phyloP scores from a whole-genome alignment of 2,797 vertebrate genomes.

The Peromyscus aztecus region DNA sequence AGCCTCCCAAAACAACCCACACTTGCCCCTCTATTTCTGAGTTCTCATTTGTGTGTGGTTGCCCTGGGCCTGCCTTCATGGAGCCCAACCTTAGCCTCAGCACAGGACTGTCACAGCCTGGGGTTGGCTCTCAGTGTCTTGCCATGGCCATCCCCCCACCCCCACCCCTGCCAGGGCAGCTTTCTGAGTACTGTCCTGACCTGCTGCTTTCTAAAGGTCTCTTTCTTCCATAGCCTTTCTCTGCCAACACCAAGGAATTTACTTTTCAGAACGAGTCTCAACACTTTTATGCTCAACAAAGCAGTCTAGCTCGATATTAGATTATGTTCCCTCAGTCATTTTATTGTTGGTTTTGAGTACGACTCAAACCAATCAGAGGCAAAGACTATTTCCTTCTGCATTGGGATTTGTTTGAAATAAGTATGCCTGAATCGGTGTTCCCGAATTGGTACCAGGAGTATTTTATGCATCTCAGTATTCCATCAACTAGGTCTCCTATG shows the following conservation, averaged over 20 bases:
- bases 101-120: background rate
- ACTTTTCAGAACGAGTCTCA: constrained; percentile 42
- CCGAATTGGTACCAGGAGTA: background rate
- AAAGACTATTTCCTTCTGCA: constrained; percentile 38
- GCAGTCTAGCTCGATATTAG: constrained; percentile 37
- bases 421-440: constrained; percentile 1
- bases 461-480: background rate
- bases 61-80: background rate
- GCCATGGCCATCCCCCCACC: background rate
- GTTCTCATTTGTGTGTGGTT: background rate
- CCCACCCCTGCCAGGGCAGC: background rate
- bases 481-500: background rate
- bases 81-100: background rate
- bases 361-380: constrained; percentile 13
- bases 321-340: background rate
- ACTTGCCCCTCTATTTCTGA: background rate
- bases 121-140: fast-evolving
- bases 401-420: constrained; percentile 41
- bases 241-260: constrained; percentile 38
- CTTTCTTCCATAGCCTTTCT: constrained; percentile 47
- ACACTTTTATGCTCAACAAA: constrained; percentile 11
- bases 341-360: constrained; percentile 37
- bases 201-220: constrained; percentile 17
- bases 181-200: background rate
- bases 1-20: background rate